These are phyloP conservation scores for Aleadryas rufinucha DNA, from an alignment of 2,113 vertebrate species.

Conservation along the genomic window DNA sequence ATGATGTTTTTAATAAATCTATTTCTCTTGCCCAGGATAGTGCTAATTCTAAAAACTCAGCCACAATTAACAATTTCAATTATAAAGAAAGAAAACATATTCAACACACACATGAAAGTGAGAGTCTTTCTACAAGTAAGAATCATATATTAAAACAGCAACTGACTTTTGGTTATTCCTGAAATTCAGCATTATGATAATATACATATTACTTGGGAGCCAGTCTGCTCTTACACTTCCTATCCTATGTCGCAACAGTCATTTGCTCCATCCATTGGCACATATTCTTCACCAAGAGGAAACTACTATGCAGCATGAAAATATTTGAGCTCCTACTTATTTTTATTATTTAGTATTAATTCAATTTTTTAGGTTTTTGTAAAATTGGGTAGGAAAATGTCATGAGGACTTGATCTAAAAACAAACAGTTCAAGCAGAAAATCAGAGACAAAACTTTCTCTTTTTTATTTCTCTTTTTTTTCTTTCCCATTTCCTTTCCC, in stretches of 20 bases:
- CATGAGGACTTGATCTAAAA: not conserved
- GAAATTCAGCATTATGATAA: not conserved
- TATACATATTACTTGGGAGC: not conserved
- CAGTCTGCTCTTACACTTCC: not conserved
- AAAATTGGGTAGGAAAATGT: not conserved
- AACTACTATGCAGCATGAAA: not conserved
- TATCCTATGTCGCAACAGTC: not conserved
- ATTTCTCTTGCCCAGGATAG: not conserved
- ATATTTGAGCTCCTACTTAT: not conserved
- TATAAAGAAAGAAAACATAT: not conserved
- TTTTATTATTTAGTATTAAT: not conserved
- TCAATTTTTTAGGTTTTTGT: not conserved
- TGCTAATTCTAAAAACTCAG: not conserved
- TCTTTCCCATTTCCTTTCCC: not conserved
- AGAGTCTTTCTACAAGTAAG: not conserved
- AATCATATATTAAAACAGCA: not conserved
- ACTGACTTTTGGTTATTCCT: not conserved
- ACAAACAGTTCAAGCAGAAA: not conserved
- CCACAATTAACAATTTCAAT: not conserved
- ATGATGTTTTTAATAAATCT: not conserved
- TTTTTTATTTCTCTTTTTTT: not conserved
- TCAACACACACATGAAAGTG: not conserved
- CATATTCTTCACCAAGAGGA: not conserved
- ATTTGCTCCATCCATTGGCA: not conserved
- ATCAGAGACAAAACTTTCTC: not conserved